Base-by-base conservation (phyloP, 2,113 vertebrate species). In the Sebastes fasciatus region DNA sequence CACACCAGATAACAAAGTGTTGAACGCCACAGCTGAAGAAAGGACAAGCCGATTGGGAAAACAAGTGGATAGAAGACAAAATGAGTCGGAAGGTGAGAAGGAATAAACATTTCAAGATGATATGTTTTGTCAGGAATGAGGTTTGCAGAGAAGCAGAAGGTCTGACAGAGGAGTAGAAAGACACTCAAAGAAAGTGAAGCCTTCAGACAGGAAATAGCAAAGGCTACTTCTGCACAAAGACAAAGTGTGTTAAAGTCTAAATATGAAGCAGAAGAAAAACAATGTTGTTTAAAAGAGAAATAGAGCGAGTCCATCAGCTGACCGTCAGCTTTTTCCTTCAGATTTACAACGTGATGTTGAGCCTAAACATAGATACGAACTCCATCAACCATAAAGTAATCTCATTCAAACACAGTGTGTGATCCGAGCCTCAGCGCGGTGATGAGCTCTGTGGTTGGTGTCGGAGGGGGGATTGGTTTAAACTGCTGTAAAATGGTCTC, bases 81-180 rank as follows among this genome's bases (percentile, higher is more conserved):
- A 10, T 19, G 8, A 9, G 43, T 1, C 21, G 11, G 2, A 26
- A 17, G 16, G 45, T 67, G 23, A 40, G 49, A 68, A 48, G 6
- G 21, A 26, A 21, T 9, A 21, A 1, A 66, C 8, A 19, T 67
- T 67, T 49, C 19, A 17, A 52, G 14, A 8, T 21, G 54, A 26
- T 11, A 0, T 23, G 34, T 54, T 21, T 60, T 55, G 21, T 48
- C 1, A 14, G 4, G 11, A 5, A n/a, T 54, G 14, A 8, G 2
- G 62, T 66, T 60, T 48, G 45, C 26, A 66, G 43, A 66, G 63
- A 34, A 78, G 65, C 45, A 61, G 26, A 5, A 43, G 13, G 55
- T 68, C 45, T 52, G 51, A 40, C 62, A 26, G 43, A 58, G 7
- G 7, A 71, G n/a, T 14, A 14, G 9, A 14, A 12, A 58, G 5